Base-by-base conservation (phyloP, 2,888 invertebrate genomes). In the Achlya flavicornis region DNA sequence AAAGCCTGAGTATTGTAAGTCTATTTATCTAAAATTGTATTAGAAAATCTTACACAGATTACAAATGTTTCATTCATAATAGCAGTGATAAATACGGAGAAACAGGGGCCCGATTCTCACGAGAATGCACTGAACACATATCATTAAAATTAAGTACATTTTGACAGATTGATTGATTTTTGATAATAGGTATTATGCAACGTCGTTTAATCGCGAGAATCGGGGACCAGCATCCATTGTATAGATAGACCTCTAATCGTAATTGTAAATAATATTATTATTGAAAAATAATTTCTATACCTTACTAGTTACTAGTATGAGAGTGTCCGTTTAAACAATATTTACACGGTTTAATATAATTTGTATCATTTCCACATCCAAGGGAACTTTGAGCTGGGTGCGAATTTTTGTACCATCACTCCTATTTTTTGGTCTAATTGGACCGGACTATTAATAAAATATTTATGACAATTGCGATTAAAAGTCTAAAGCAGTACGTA, bases 401-500 rank as follows among this genome's bases (percentile, higher is more conserved):
- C n/a, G n/a, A n/a, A n/a, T n/a, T n/a, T n/a, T n/a, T n/a, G n/a
- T n/a, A n/a, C n/a, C n/a, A n/a, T n/a, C n/a, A n/a, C n/a, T n/a
- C n/a, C n/a, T n/a, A n/a, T n/a, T n/a, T n/a, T n/a, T n/a, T n/a
- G n/a, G n/a, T n/a, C n/a, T n/a, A n/a, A n/a, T n/a, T n/a, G n/a
- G n/a, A n/a, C n/a, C n/a, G n/a, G n/a, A n/a, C n/a, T n/a, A n/a
- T n/a, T 26, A 26, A 26, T 26, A 26, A 26, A 6, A 58, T 33
- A 33, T 33, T 58, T 58, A 10, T n/a, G 33, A 62, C 32, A 66
- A 59, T 66, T 41, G 63, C 58, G 43, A 63, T 57, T 46, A 57
- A 41, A 61, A 53, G 71, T 66, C 71, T 71, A 65, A 67, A 66
- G 72, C 75, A 72, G 72, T 74, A 76, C 72, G 72, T 80, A 80